These are phyloP conservation scores for Channallabes apus DNA, from an alignment of 2,797 vertebrate species.

Conservation along the genomic window DNA sequence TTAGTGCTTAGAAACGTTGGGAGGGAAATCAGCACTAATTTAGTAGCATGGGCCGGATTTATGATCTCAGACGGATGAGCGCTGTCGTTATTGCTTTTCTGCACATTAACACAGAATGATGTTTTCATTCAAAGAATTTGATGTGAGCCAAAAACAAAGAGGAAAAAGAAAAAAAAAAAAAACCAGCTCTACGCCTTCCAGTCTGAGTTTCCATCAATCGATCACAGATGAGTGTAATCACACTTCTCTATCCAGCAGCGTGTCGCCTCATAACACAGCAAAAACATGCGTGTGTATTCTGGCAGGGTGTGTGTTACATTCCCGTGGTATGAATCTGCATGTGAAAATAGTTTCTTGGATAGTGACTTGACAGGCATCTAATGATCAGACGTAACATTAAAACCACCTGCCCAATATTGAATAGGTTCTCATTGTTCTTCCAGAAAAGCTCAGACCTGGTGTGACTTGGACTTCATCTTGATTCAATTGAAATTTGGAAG, in stretches of 20 bases:
- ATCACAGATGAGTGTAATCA: neutral
- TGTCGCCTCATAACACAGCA: neutral
- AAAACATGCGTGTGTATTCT: neutral
- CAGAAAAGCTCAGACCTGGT: too few species aligned
- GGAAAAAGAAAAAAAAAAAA: too few species aligned
- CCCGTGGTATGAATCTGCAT: neutral
- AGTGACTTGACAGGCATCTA: neutral
- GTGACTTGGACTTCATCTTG: too few species aligned
- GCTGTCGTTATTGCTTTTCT: neutral
- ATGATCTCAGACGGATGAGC: neutral
- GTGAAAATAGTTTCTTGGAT: neutral
- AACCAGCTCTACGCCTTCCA: too few species aligned
- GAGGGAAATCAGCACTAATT: neutral
- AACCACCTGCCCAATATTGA: too few species aligned
- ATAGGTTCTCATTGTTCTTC: too few species aligned
- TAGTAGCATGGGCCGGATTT: neutral
- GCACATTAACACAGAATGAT: neutral
- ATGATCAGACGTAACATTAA: too few species aligned
- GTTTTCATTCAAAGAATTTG: constrained; percentile 9
- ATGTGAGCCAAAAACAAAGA: neutral
- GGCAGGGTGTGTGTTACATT: neutral
- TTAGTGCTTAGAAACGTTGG: neutral
- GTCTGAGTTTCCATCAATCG: neutral
- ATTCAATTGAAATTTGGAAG: too few species aligned
- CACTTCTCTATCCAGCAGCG: neutral